Base-by-base conservation (phyloP, 2,113 vertebrate species). In the Alexandromys fortis region DNA sequence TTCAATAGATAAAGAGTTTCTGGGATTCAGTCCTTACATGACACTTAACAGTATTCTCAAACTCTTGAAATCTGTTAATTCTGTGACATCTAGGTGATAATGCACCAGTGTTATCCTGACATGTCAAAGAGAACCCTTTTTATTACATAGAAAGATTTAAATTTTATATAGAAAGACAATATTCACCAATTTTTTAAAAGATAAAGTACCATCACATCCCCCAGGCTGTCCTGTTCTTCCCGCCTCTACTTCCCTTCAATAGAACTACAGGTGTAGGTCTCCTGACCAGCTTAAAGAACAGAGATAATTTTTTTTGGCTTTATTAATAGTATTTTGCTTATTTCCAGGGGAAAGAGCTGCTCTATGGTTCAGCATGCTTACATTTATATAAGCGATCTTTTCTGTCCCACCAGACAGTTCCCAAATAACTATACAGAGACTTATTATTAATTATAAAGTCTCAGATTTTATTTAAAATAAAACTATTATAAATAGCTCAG, bases 281-380 rank as follows among this genome's bases (percentile, higher is more conserved):
- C 47, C 45, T 52, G 21, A n/a, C 17, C 3, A 70, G 22, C 47
- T 52, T 63, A 55, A 58, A 92, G 4, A 0, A 16, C 81, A 1
- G 0, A 76, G 38, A 87, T 94, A 77, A 90, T 21, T 24, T 58
- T 49, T 70, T 70, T 93, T 67, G 22, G 7, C 35, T 55, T 89
- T 88, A 26, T 73, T 86, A 49, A 83, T 88, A 79, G 68, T 85
- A 63, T 72, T 93, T 93, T 90, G 35, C 81, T 19, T 72, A 22
- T 61, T 93, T 58, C 73, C 65, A 93, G 52, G 12, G 26, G 11
- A 7, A 63, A 87, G 21, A 67, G 5, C 21, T 65, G 7, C 0
- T 79, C 79, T 52, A 86, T 91, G 78, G 1, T 52, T 93, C 77
- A 49, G 9, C 10, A 76, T 90, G 17, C 82, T 42, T 68, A 10